Evolutionary conservation across 2,113 vertebrate genomes (phyloP).

Genomic region (Psittacula cyanocephala): DNA sequence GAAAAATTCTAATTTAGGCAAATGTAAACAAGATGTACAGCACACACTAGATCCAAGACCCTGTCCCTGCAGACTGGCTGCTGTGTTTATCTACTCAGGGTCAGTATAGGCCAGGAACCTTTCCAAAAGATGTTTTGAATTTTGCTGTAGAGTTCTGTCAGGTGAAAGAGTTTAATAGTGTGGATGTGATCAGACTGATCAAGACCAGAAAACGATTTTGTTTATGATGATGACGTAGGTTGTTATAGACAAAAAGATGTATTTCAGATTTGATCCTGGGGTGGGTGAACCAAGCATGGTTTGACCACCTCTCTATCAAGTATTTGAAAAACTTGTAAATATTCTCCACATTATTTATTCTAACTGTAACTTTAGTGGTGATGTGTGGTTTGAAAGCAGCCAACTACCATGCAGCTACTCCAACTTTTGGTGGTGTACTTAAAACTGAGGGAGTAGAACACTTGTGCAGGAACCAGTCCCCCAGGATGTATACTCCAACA

Average conservation of each 20-base stretch:
- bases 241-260: rapidly evolving
- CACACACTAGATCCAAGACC: not conserved
- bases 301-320: not conserved
- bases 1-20: not conserved
- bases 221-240: rapidly evolving
- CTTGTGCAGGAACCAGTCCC: not conserved
- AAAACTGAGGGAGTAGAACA: not conserved
- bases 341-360: not conserved
- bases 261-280: not conserved
- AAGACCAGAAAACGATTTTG: not conserved
- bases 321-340: not conserved
- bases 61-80: not conserved
- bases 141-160: not conserved
- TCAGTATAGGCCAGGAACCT: not conserved
- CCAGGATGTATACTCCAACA: not conserved
- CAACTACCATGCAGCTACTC: not conserved
- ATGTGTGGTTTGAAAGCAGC: not conserved
- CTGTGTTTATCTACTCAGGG: not conserved
- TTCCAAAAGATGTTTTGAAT: not conserved
- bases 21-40: not conserved
- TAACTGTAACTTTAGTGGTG: not conserved
- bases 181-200: not conserved
- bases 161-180: not conserved
- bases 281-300: not conserved
- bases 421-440: not conserved